Evolutionary conservation across 2,888 invertebrate genomes (phyloP).

Genomic region (Drosophila bunnanda): DNA sequence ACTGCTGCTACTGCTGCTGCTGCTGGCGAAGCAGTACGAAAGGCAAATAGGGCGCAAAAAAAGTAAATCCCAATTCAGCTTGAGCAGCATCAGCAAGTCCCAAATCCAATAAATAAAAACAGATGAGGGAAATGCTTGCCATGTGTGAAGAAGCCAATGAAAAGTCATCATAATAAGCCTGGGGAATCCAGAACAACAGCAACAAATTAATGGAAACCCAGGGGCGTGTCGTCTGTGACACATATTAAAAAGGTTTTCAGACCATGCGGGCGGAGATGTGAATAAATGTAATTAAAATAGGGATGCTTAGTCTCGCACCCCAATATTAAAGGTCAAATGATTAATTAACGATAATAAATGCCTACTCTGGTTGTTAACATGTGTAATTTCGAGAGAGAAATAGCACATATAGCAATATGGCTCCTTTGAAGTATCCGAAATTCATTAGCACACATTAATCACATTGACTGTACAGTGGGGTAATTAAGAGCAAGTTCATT

Average conservation of each 20-base stretch:
- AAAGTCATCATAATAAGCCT: slow-evolving; percentile 66
- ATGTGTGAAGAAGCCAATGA: slow-evolving; percentile 46
- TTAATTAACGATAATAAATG: slow-evolving; percentile 60
- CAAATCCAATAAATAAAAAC: slow-evolving; percentile 78
- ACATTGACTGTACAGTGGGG: slow-evolving; percentile 1
- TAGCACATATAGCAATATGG: slow-evolving; percentile 10
- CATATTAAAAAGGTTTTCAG: slow-evolving; percentile 11
- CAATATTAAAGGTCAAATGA: slow-evolving; percentile 45
- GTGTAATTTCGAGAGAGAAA: neutral
- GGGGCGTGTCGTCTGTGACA: slow-evolving; percentile 16
- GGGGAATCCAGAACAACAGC: slow-evolving; percentile 54
- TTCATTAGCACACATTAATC: slow-evolving; percentile 15
- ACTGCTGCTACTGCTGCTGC: slow-evolving; percentile 28
- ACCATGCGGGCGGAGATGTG: too few relatives aligned
- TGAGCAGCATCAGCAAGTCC: slow-evolving; percentile 78
- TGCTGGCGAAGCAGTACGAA: slow-evolving; percentile 28
- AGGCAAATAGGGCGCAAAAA: slow-evolving; percentile 37
- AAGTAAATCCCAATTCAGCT: slow-evolving; percentile 69
- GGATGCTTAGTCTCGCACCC: slow-evolving; percentile 34
- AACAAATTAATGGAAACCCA: slow-evolving; percentile 40
- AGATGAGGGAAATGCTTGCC: slow-evolving; percentile 26
- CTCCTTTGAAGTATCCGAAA: slow-evolving; percentile 17
- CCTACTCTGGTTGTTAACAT: slow-evolving; percentile 1
- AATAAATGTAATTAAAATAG: slow-evolving; percentile 74
- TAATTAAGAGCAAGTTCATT: slow-evolving; percentile 36